phyloP scores from a whole-genome alignment of 2,888 invertebrate genomes.

The Tanytarsus gracilentus region DNA sequence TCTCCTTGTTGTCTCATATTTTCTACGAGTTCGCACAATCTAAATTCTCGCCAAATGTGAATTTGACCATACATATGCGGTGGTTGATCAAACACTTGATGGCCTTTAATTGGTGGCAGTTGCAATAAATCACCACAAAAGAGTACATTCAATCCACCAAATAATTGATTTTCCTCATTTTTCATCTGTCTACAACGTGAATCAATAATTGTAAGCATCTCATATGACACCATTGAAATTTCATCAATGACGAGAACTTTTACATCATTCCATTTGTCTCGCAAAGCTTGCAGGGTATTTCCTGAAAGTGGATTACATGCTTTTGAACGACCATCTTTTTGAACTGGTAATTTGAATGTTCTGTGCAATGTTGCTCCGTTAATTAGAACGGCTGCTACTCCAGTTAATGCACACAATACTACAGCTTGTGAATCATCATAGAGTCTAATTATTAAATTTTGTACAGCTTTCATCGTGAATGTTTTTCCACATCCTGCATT shows the following conservation, averaged over 20 bases:
- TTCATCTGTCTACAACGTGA: conserved; percentile 31
- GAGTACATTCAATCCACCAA: conserved; percentile 32
- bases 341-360: conserved; percentile 30
- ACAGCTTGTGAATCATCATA: conserved; percentile 32
- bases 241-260: conserved; percentile 31
- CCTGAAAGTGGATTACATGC: conserved; percentile 29
- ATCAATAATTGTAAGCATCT: conserved; percentile 34
- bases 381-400: conserved; percentile 35
- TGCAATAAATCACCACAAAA: conserved; percentile 33
- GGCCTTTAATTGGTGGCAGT: conserved; percentile 32
- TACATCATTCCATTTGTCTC: conserved; percentile 30
- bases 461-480: conserved; percentile 32
- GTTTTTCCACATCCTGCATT: conserved; percentile 31
- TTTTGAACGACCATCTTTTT: conserved; percentile 30
- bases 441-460: conserved; percentile 33
- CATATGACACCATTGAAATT: conserved; percentile 32
- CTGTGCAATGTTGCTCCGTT: conserved; percentile 28
- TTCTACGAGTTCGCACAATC: conserved; percentile 30
- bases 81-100: conserved; percentile 31
- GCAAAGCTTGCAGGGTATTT: conserved; percentile 29
- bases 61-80: conserved; percentile 29
- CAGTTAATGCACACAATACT: conserved; percentile 34
- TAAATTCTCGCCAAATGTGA: conserved; percentile 32
- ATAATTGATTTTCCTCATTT: conserved; percentile 30
- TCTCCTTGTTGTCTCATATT: conserved; percentile 32